Evolutionary conservation across 2,113 vertebrate genomes (phyloP).

Genomic region (Pangasianodon gigas): DNA sequence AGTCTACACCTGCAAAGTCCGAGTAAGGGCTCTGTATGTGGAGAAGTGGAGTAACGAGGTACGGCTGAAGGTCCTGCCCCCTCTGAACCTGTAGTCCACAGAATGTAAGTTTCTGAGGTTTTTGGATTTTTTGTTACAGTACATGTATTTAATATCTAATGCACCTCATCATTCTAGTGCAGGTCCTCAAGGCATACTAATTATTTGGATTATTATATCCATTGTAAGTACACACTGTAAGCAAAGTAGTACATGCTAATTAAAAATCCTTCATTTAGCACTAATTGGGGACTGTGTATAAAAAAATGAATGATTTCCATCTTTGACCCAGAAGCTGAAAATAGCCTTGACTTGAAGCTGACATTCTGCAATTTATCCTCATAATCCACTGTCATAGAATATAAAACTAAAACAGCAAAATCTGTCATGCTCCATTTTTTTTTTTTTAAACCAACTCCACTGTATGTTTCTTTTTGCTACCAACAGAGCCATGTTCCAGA

Average conservation of each 20-base stretch:
- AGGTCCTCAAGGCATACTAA: background rate
- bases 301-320: background rate
- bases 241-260: background rate
- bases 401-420: background rate
- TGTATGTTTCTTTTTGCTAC: background rate
- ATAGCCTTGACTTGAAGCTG: background rate
- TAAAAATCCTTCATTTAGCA: background rate
- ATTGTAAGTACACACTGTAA: background rate
- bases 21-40: slow-evolving; percentile 55
- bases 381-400: background rate
- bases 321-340: background rate
- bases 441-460: background rate
- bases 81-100: background rate
- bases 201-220: background rate
- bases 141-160: background rate
- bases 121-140: background rate
- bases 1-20: slow-evolving; percentile 63
- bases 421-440: background rate
- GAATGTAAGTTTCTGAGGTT: background rate
- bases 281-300: background rate
- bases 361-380: background rate
- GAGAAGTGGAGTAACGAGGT: slow-evolving; percentile 50
- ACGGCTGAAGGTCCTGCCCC: background rate
- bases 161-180: background rate
- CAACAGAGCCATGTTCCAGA: background rate